phyloP scores from a whole-genome alignment of 2,888 invertebrate genomes.

The Drosophila robusta region DNA sequence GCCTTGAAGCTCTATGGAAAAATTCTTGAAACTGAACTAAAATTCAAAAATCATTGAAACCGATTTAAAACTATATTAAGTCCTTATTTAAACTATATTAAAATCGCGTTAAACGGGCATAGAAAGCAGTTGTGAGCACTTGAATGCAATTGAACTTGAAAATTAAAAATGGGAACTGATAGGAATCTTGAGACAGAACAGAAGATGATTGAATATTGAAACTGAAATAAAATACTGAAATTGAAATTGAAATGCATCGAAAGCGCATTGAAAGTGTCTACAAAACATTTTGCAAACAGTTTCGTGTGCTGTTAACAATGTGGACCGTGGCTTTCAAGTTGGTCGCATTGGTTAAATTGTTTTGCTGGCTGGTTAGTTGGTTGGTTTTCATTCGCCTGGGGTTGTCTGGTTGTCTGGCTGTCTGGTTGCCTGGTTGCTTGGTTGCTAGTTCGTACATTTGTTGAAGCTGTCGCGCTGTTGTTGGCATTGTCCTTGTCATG shows the following conservation, averaged over 20 bases:
- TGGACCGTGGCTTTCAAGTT: conserved; percentile 22
- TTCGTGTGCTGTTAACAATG: conserved; percentile 13
- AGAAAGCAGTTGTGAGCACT: too few species aligned
- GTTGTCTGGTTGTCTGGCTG: background rate
- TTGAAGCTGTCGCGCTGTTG: conserved; percentile 15
- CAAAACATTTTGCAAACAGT: background rate
- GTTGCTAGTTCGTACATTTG: conserved; percentile 9
- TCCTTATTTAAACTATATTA: too few species aligned
- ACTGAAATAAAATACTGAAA: too few species aligned
- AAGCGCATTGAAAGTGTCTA: conserved; percentile 18
- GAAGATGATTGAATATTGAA: too few species aligned
- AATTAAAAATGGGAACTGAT: too few species aligned
- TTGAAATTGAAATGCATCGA: background rate
- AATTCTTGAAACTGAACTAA: too few species aligned
- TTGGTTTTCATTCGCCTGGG: conserved; percentile 14
- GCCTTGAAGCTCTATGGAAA: too few species aligned
- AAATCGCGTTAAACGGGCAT: background rate
- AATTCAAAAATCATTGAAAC: too few species aligned
- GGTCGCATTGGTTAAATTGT: conserved; percentile 56
- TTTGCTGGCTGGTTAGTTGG: conserved; percentile 43
- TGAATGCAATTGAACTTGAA: too few species aligned
- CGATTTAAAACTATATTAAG: too few species aligned
- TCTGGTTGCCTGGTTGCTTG: background rate
- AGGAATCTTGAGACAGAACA: too few species aligned
- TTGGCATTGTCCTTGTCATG: conserved; percentile 4